Base-by-base conservation (phyloP, 1,140 invertebrate genomes). In the Nephotettix cincticeps region DNA sequence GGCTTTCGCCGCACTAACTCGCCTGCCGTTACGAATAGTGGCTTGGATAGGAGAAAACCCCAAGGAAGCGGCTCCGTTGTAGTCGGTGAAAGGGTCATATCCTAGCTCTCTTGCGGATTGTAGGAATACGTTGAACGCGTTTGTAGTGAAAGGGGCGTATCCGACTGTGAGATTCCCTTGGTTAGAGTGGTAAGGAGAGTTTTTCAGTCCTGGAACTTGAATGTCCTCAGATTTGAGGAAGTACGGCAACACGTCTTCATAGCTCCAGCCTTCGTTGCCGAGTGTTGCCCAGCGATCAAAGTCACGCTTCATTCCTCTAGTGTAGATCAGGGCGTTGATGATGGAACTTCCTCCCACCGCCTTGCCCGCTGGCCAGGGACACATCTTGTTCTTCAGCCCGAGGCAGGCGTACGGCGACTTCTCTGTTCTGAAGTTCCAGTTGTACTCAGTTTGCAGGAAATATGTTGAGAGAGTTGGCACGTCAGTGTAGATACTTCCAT, bases 251-350 rank as follows among this genome's bases (percentile, higher is more conserved):
- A 92, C 84, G 1, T 92, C 88, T 3, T 86, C 81, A 76, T 92
- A 95, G 23, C 72, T 51, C 84, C 88, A 89, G 43, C 90, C 90
- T 13, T 80, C 78, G 74, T 88, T 87, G 0, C 91, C 91, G 2
- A 87, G 84, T 3, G 81, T 81, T 0, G 88, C 89, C 86, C 93
- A 94, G 25, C 86, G 78, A 78, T 94, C 89, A 80, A 90, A 94
- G 75, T 94, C 91, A 9, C 79, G 79, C 3, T 84, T 84, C 80
- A 92, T 88, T 0, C 94, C 94, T 36, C 94, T 84, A 0, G 93
- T 89, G 78, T 96, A 94, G 17, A 94, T 95, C n/a, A 95, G 93
- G 63, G 88, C 93, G 78, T 96, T 95, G 17, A 96, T 86, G 1
- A 91, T 87, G 27, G 89, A 91, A 0, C 87, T 86, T 0, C 93